A percentile compares a stretch with the other conserved stretches of the same genome.
Evolutionary conservation across 92 coral and sea anemone species (phyloP).

Genomic region (Pocillopora grandis): DNA sequence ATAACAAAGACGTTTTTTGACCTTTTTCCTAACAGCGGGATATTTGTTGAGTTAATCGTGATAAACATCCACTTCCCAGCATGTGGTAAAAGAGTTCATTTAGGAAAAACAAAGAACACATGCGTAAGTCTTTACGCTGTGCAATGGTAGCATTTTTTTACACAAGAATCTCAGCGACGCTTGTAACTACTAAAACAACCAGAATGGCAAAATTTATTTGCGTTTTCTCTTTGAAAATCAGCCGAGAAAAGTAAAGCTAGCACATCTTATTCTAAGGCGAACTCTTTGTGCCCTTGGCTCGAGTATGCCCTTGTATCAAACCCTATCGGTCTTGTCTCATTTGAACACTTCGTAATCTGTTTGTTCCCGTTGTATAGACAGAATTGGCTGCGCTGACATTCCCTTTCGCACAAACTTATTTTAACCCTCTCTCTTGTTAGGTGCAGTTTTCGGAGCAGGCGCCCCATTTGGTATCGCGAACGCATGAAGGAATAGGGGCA

Average conservation of each 20-base stretch:
- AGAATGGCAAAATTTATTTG: not conserved
- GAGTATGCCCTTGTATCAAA: not conserved
- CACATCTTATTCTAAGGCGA: not conserved
- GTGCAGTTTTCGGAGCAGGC: slow-evolving; percentile 93
- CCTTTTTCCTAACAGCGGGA: slow-evolving; percentile 40
- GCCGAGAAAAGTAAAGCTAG: not conserved
- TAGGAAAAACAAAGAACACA: slow-evolving; percentile 42
- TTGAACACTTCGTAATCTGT: slow-evolving; percentile 36
- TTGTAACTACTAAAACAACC: slow-evolving; percentile 13
- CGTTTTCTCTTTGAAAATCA: not conserved
- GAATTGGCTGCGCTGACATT: not conserved
- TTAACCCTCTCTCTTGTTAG: slow-evolving; percentile 38
- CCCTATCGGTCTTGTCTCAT: slow-evolving; percentile 8
- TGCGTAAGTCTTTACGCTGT: slow-evolving; percentile 11
- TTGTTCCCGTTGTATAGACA: slow-evolving; percentile 26
- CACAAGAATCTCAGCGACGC: slow-evolving; percentile 31
- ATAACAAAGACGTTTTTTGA: slow-evolving; percentile 36
- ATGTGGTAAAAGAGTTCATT: slow-evolving; percentile 54
- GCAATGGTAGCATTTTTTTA: slow-evolving; percentile 37
- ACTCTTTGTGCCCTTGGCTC: not conserved
- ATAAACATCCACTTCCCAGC: slow-evolving; percentile 50
- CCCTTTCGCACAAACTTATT: slow-evolving; percentile 1
- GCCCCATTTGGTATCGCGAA: slow-evolving; percentile 64
- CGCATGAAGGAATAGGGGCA: slow-evolving; percentile 68
- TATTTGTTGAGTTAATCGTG: slow-evolving; percentile 55